These are phyloP conservation scores for Cheilosia variabilis DNA, from an alignment of 2,888 invertebrate genomes.

Conservation along the genomic window DNA sequence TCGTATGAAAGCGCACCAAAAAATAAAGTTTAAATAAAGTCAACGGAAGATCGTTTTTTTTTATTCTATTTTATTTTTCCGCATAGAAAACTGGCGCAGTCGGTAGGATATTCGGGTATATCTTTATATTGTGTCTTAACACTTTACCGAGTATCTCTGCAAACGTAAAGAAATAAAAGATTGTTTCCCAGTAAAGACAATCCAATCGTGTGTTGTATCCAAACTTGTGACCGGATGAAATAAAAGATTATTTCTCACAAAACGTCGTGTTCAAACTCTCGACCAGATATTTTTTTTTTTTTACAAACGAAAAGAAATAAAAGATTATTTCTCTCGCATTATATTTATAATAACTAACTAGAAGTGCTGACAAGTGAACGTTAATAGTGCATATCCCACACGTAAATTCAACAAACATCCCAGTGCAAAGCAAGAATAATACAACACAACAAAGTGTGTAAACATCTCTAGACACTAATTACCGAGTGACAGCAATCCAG, in stretches of 20 bases:
- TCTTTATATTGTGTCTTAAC: neutral
- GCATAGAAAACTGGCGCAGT: slow-evolving; percentile 13
- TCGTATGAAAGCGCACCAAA: too few relatives aligned
- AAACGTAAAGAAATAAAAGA: neutral
- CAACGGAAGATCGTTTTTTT: neutral
- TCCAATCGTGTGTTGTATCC: neutral
- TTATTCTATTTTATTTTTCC: neutral
- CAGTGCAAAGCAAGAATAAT: too few relatives aligned
- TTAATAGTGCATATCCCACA: too few relatives aligned
- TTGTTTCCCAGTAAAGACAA: neutral
- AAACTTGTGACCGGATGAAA: neutral
- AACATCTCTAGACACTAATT: too few relatives aligned
- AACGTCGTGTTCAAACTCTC: neutral
- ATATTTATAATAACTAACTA: too few relatives aligned
- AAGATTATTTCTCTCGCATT: too few relatives aligned
- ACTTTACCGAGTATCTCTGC: neutral
- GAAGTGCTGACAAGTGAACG: too few relatives aligned
- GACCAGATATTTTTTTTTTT: too few relatives aligned
- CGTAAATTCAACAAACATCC: too few relatives aligned
- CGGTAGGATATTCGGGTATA: slow-evolving; percentile 7
- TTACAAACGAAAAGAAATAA: too few relatives aligned
- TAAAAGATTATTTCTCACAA: neutral
- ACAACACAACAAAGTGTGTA: too few relatives aligned
- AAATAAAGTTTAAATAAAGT: neutral
- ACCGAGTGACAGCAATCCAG: too few relatives aligned